Conservation (phyloP, 1,140 invertebrate genomes). For the Pseudoatta argentina region DNA sequence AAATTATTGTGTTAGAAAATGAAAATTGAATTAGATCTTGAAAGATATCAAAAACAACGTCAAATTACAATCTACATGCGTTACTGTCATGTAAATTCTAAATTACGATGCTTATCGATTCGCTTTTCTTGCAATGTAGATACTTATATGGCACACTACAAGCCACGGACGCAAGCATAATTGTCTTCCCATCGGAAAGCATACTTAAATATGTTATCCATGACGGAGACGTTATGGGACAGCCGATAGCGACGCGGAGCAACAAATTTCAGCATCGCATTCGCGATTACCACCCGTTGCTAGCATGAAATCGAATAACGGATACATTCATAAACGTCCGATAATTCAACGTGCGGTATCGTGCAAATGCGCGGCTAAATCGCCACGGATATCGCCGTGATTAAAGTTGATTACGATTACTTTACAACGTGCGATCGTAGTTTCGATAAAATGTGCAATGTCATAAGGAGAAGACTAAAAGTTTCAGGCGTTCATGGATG, state of each 20-base stretch:
- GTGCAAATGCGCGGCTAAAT: conserved; percentile 35
- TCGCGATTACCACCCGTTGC: conserved; percentile 62
- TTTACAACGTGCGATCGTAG: conserved; percentile 33
- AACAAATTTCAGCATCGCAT: conserved; percentile 57
- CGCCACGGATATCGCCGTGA: conserved; percentile 64
- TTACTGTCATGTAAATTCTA: conserved; percentile 10
- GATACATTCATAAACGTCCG: conserved; percentile 69
- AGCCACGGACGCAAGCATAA: background rate
- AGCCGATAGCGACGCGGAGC: conserved; percentile 47
- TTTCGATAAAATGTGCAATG: conserved; percentile 8
- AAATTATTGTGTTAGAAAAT: background rate
- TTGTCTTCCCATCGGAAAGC: conserved; percentile 23
- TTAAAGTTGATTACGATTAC: conserved; percentile 69
- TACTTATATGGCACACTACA: background rate
- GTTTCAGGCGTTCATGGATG: background rate
- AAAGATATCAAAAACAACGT: background rate
- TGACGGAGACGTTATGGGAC: conserved; percentile 47
- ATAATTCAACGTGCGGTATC: conserved; percentile 67
- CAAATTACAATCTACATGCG: background rate
- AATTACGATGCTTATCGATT: background rate
- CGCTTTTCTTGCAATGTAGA: background rate
- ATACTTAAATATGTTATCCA: conserved; percentile 7
- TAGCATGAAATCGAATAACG: conserved; percentile 74
- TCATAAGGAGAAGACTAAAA: background rate
- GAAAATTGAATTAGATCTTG: background rate